These are phyloP conservation scores for Lepidothrix coronata DNA, from an alignment of 2,113 vertebrate species.

Conservation along the genomic window DNA sequence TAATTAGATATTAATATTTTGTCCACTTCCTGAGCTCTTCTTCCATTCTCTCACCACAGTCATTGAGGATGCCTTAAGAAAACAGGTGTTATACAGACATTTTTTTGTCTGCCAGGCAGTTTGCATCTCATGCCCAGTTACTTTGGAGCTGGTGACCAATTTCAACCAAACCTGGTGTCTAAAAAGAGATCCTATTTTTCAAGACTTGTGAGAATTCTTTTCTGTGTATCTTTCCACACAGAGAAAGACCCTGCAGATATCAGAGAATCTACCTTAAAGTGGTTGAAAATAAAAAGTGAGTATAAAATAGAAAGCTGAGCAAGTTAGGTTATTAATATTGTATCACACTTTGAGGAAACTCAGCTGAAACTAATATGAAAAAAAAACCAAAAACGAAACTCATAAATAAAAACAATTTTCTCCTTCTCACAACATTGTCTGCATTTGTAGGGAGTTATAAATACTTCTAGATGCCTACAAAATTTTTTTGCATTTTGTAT, in stretches of 20 bases:
- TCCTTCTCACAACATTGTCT: neutral
- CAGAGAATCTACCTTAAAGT: neutral
- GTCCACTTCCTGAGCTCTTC: neutral
- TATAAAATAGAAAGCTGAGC: neutral
- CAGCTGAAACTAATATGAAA: neutral
- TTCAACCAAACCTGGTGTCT: neutral
- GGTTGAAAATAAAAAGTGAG: neutral
- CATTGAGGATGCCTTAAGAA: neutral
- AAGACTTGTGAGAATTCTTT: neutral
- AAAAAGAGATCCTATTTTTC: neutral
- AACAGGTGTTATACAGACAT: neutral
- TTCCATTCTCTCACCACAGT: neutral
- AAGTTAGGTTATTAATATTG: neutral
- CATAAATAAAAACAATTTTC: neutral
- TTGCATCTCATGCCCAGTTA: neutral
- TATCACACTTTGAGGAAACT: neutral
- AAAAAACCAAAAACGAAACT: neutral
- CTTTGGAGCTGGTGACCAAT: neutral
- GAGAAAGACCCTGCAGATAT: neutral
- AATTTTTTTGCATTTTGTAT: neutral
- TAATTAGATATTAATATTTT: neutral
- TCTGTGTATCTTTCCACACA: neutral
- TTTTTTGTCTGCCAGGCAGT: neutral
- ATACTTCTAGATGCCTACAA: neutral
- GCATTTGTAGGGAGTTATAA: neutral